phyloP scores from a whole-genome alignment of 2,113 vertebrate genomes.

The Cervus canadensis region DNA sequence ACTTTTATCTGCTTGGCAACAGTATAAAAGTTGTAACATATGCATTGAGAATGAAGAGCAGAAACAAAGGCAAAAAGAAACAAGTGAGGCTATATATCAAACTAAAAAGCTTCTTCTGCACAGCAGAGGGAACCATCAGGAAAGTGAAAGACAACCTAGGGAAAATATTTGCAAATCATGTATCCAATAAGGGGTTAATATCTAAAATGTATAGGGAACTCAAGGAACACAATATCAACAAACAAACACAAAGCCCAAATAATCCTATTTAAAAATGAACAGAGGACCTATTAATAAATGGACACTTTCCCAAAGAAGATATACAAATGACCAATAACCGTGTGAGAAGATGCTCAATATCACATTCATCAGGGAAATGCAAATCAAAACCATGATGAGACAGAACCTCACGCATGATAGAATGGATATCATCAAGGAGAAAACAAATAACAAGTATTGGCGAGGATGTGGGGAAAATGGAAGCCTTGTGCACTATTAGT shows the following conservation, averaged over 20 bases:
- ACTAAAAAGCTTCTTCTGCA: not conserved
- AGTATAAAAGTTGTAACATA: not conserved
- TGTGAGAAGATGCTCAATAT: not conserved
- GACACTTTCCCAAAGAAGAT: not conserved
- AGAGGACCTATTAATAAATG: not conserved
- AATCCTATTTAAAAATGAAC: not conserved
- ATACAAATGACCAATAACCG: not conserved
- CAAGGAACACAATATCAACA: not conserved
- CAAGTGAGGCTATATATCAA: not conserved
- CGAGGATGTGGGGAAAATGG: not conserved
- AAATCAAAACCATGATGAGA: not conserved
- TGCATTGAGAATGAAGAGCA: not conserved
- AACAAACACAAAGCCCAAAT: not conserved
- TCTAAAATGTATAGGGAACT: not conserved
- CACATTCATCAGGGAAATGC: not conserved
- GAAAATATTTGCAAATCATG: not conserved
- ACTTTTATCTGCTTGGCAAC: not conserved
- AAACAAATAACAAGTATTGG: not conserved
- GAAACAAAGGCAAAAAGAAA: not conserved
- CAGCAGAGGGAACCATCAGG: not conserved
- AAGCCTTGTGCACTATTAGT: not conserved
- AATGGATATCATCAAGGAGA: not conserved
- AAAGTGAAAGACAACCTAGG: not conserved
- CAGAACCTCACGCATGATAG: rapidly evolving
- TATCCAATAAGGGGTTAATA: not conserved